Evolutionary conservation across 2,888 invertebrate genomes (phyloP), one percentile per base, ranked within the genome.

Genomic region (Pterostichus niger): DNA sequence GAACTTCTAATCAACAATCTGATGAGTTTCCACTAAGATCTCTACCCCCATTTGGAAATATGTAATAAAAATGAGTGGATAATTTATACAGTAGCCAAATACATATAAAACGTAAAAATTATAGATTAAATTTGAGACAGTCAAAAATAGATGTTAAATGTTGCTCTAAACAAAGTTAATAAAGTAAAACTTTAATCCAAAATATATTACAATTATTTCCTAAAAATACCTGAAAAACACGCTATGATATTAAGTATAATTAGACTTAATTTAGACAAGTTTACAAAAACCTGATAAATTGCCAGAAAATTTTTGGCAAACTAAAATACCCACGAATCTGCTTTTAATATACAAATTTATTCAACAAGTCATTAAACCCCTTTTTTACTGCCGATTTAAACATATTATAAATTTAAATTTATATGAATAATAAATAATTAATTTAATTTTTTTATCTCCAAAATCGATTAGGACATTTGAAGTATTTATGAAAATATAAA

Each of bases 351-450:
- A 44, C 17, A 44, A 71, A 71, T 71, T 40, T 44, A 71, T 71
- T 71, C 68, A 40, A 71, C 44, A 64, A 64, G 31, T 31, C 64
- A 64, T 64, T 64, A 64, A 64, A 64, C n/a, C 64, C 64, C 33
- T 64, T 64, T 24, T 64, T 64, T 64, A 64, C 35, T 33, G n/a
- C 13, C 64, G 35, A 35, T 64, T 64, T 61, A 61, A 33, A 35
- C 64, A 35, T 64, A 64, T 64, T 64, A 64, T 64, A 64, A 64
- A 64, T 64, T 64, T 64, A 64, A 64, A 64, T 64, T 64, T n/a
- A 64, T 35, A 64, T 35, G 64, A 64, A 64, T 64, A 64, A 35
- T 64, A 64, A 59, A 64, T 64, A 64, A 64, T 64, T 64, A 64
- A 64, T 61, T 61, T 56, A 56, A 35, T 64, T 64, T 64, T n/a